phyloP scores from a whole-genome alignment of 2,797 vertebrate genomes.

The Nyctibius grandis region DNA sequence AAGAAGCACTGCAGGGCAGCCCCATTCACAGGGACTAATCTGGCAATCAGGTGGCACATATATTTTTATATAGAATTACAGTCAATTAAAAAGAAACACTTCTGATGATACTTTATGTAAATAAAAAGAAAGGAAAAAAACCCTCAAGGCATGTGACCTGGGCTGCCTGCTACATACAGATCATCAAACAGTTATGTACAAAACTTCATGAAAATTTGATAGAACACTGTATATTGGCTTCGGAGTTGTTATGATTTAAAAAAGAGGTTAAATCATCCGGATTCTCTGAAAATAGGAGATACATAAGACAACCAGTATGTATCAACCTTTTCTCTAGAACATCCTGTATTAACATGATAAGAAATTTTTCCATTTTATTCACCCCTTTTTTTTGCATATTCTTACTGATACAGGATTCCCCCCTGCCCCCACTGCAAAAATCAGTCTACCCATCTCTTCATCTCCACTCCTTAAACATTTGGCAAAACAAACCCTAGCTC shows the following conservation, averaged over 20 bases:
- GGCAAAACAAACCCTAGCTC: not conserved
- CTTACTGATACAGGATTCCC: not conserved
- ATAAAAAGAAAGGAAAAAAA: not conserved
- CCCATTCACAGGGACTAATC: not conserved
- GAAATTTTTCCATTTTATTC: not conserved
- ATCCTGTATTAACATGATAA: not conserved
- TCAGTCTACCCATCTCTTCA: not conserved
- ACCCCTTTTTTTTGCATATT: not conserved
- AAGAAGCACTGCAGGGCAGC: not conserved
- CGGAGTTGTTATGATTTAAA: not conserved
- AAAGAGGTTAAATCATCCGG: not conserved
- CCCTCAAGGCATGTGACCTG: not conserved
- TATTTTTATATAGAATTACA: slow-evolving; percentile 15
- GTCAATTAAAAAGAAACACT: not conserved
- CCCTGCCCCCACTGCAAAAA: not conserved
- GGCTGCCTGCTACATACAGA: not conserved
- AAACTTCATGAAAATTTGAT: not conserved
- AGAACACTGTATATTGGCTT: not conserved
- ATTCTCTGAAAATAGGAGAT: not conserved
- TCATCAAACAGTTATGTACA: not conserved
- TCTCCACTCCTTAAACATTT: not conserved
- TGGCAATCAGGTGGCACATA: not conserved
- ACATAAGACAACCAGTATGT: not conserved
- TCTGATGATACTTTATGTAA: not conserved
- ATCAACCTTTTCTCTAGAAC: not conserved